Percentiles rank a stretch among this genome's conserved stretches.
phyloP scores from a whole-genome alignment of 2,113 vertebrate genomes.

The Piprites chloris region DNA sequence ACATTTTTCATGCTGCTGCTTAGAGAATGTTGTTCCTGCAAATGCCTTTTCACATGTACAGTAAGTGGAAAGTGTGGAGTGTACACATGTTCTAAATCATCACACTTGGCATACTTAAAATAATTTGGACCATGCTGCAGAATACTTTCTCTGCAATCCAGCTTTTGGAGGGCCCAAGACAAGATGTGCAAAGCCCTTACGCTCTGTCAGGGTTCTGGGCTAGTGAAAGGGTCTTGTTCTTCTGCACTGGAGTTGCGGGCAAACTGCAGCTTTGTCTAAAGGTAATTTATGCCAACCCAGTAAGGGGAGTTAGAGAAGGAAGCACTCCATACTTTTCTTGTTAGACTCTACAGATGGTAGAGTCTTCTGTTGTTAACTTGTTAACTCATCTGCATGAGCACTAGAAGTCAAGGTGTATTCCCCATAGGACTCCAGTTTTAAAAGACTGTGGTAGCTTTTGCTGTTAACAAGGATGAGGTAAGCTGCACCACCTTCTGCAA shows the following conservation, averaged over 20 bases:
- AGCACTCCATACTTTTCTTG: fast-evolving
- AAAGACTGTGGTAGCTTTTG: not conserved
- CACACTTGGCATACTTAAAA: not conserved
- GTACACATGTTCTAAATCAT: not conserved
- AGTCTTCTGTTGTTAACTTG: not conserved
- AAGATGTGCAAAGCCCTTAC: not conserved
- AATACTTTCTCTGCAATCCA: not conserved
- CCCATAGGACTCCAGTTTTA: not conserved
- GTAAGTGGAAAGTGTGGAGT: not conserved
- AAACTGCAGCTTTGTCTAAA: not conserved
- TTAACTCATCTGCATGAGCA: not conserved
- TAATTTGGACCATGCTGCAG: not conserved
- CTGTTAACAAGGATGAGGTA: not conserved
- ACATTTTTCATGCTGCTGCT: not conserved
- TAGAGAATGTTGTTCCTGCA: not conserved
- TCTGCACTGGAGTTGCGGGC: not conserved
- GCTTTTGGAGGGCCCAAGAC: not conserved
- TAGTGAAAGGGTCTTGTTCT: not conserved
- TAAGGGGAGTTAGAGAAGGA: not conserved
- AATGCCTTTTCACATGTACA: not conserved
- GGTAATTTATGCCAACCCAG: not conserved
- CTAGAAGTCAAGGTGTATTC: not conserved
- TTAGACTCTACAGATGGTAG: not conserved
- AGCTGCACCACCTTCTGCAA: not conserved
- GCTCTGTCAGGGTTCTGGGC: not conserved